phyloP scores from a whole-genome alignment of 1,140 invertebrate species.

The Pogonomyrmex californicus region DNA sequence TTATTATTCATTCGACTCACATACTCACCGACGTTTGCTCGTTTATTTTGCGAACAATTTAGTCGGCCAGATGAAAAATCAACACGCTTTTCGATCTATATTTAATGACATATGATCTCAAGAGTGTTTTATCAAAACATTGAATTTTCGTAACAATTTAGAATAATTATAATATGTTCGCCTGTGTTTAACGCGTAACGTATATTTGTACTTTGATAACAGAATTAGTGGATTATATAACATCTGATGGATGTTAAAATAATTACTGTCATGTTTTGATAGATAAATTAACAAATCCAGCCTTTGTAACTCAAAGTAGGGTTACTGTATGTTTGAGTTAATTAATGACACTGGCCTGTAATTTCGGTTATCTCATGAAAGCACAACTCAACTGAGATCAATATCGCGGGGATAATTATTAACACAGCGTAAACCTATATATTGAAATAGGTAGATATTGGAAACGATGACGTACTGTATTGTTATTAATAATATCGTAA shows the following conservation, averaged over 20 bases:
- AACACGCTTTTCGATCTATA: neutral
- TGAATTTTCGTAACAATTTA: neutral
- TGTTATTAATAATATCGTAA: conserved; percentile 27
- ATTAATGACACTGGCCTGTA: conserved; percentile 36
- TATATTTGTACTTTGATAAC: neutral
- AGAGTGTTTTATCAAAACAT: neutral
- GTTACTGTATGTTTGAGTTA: neutral
- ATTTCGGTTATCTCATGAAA: conserved; percentile 43
- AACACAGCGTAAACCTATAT: conserved; percentile 1
- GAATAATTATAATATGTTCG: neutral
- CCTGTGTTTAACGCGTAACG: neutral
- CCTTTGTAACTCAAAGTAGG: conserved; percentile 17
- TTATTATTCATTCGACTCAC: conserved; percentile 70
- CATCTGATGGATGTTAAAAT: conserved; percentile 20
- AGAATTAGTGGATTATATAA: conserved; percentile 9
- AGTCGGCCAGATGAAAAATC: conserved; percentile 21
- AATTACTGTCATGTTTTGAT: conserved; percentile 30
- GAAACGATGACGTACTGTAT: neutral
- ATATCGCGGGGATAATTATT: conserved; percentile 35
- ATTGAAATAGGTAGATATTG: neutral
- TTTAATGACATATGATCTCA: conserved; percentile 20
- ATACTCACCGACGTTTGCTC: conserved; percentile 23
- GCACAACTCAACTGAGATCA: conserved; percentile 23
- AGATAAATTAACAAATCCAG: conserved; percentile 39
- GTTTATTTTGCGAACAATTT: conserved; percentile 24